Percentiles rank a stretch among this genome's conserved stretches.
Evolutionary conservation across 64 coral and sea anemone species (phyloP).

Genomic region (Anthopleura sola): DNA sequence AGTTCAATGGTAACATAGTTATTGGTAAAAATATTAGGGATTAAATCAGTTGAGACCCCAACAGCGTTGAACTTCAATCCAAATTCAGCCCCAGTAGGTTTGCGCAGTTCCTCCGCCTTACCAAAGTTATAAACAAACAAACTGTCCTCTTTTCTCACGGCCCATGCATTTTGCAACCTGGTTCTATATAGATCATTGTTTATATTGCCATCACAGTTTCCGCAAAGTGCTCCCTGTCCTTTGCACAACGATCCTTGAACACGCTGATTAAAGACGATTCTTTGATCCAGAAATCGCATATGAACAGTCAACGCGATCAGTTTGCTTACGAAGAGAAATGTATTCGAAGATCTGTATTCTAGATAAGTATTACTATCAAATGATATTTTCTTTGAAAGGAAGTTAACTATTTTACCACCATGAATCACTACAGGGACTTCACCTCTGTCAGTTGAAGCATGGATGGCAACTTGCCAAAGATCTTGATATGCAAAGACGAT

Average conservation of each 20-base stretch:
- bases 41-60: slow-evolving; percentile 69
- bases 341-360: slow-evolving; percentile 58
- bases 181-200: slow-evolving; percentile 50
- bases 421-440: slow-evolving; percentile 54
- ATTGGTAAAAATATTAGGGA: slow-evolving; percentile 74
- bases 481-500: slow-evolving; percentile 62
- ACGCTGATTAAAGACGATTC: slow-evolving; percentile 43
- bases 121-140: slow-evolving; percentile 53
- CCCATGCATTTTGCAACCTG: slow-evolving; percentile 34
- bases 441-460: slow-evolving; percentile 31
- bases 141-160: slow-evolving; percentile 45
- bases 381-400: slow-evolving; percentile 44
- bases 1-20: slow-evolving; percentile 61
- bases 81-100: slow-evolving; percentile 74
- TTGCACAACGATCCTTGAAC: slow-evolving; percentile 46
- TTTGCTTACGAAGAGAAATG: slow-evolving; percentile 26
- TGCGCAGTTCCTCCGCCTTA: slow-evolving; percentile 24
- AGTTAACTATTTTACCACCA: slow-evolving; percentile 43
- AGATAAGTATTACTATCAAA: slow-evolving; percentile 42
- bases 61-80: slow-evolving; percentile 64
- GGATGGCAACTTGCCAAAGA: slow-evolving; percentile 53
- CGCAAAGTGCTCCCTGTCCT: slow-evolving; percentile 43
- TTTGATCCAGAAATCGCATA: slow-evolving; percentile 42
- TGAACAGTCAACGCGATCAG: slow-evolving; percentile 34
- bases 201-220: slow-evolving; percentile 73